Base-by-base conservation (phyloP, 2,888 invertebrate genomes). In the Stramonita haemastoma region DNA sequence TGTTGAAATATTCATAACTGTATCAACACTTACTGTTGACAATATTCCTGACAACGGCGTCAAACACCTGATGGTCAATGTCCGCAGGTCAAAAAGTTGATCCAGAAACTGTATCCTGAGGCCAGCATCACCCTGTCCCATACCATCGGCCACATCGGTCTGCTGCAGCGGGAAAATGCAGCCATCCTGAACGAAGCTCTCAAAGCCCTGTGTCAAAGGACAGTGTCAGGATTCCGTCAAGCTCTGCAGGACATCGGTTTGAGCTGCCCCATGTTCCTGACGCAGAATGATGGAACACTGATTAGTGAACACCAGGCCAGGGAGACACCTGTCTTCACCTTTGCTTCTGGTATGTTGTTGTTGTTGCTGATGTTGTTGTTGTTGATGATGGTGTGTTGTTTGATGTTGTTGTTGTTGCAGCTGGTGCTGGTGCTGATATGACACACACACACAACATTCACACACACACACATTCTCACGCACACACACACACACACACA, bases 251-350 rank as follows among this genome's bases (percentile, higher is more conserved):
- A 92, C 2, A 89, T 95, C 34, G 93, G 93, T 0, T 87, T 95
- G 17, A 88, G 89, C 13, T 95, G 95, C 88, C 95, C 95, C 1
- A 91, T 95, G 85, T 95, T 92, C 89, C 91, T 95, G 34, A 95
- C 95, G 0, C 95, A 95, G 89, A 95, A 95, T 91, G 95, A 95
- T 87, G 95, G 95, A 11, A 95, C 95, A 0, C 89, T 95, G n/a
- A 92, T 95, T 83, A 93, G 94, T 81, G 93, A 93, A 79, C 91
- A 93, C 6, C 91, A 92, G n/a, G 94, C 94, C 0, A 86, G 93
- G 46, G 79, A 93, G 22, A 92, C 90, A 83, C 95, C 95, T 0
- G 94, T 95, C 0, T 91, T 91, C 26, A 94, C 95, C 0, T 95
- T 95, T 90, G 94, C 95, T 11, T 95, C 95, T 13, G 95, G 95